phyloP scores from a whole-genome alignment of 2,888 invertebrate species.

The Ditula angustiorana region DNA sequence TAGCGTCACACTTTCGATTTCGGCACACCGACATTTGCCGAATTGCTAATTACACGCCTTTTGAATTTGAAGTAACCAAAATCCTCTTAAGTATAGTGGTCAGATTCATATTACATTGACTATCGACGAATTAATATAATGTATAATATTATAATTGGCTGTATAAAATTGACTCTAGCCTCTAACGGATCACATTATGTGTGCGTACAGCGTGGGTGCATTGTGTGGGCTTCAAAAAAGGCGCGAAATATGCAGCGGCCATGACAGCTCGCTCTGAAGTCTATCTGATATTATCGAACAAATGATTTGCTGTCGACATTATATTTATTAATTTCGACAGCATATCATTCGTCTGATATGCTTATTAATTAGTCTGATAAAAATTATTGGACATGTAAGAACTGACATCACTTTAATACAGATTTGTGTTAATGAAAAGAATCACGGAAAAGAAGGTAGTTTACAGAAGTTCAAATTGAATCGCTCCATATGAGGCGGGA shows the following conservation, averaged over 20 bases:
- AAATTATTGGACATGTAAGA: too few species aligned
- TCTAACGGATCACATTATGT: neutral
- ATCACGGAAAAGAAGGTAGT: too few species aligned
- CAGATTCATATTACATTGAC: too few species aligned
- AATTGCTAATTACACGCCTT: slow-evolving; percentile 15
- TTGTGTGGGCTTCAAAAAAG: slow-evolving; percentile 61
- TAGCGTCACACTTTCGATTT: slow-evolving; percentile 32
- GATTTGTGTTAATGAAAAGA: too few species aligned
- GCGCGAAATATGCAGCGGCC: slow-evolving; percentile 49
- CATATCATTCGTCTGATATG: too few species aligned
- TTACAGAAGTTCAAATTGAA: too few species aligned
- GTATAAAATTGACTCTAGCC: neutral
- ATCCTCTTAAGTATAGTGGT: neutral
- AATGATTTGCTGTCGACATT: too few species aligned
- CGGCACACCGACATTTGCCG: slow-evolving; percentile 13
- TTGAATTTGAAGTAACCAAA: neutral
- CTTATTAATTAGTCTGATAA: too few species aligned
- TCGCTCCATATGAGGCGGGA: too few species aligned
- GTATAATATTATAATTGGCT: neutral
- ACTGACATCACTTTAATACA: too few species aligned
- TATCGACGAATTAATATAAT: too few species aligned
- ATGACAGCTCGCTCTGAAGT: slow-evolving; percentile 35
- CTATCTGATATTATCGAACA: slow-evolving; percentile 7
- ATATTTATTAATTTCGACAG: too few species aligned
- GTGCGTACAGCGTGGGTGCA: slow-evolving; percentile 40